Percentiles rank a stretch among this genome's conserved stretches.
phyloP scores from a whole-genome alignment of 2,888 invertebrate genomes.

The Ophion ventricosus region DNA sequence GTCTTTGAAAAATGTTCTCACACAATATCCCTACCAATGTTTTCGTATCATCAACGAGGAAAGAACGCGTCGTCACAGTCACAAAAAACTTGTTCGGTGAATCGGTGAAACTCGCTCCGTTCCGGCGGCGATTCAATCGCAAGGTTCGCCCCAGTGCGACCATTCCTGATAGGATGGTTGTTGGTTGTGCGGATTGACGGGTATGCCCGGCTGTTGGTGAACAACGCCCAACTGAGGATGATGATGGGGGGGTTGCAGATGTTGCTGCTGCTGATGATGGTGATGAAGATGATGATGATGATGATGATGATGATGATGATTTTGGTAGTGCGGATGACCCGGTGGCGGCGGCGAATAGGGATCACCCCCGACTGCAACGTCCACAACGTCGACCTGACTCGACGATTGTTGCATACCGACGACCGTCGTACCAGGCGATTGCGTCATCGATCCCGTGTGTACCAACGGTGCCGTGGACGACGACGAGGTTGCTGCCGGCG shows the following conservation, averaged over 20 bases:
- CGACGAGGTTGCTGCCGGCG: conserved; percentile 64
- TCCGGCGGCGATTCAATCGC: conserved; percentile 74
- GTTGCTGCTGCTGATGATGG: conserved; percentile 58
- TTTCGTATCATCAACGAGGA: conserved; percentile 4
- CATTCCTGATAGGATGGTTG: conserved; percentile 69
- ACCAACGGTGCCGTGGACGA: conserved; percentile 69
- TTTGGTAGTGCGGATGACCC: conserved; percentile 81
- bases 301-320: conserved; percentile 75
- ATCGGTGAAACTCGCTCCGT: background rate
- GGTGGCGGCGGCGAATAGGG: conserved; percentile 83
- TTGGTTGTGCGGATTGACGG: conserved; percentile 69
- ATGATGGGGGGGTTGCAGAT: conserved; percentile 56
- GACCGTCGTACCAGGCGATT: conserved; percentile 56
- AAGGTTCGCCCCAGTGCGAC: conserved; percentile 75
- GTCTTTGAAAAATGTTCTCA: no score
- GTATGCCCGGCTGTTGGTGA: conserved; percentile 70
- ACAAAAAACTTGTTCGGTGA: background rate
- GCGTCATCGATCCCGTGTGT: conserved; percentile 52
- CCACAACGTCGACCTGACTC: conserved; percentile 73
- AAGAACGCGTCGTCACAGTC: background rate
- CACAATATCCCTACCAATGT: background rate
- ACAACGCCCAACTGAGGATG: conserved; percentile 70
- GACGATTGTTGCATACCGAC: conserved; percentile 62
- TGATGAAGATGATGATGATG: conserved; percentile 76
- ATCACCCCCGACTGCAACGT: conserved; percentile 77